Conservation (phyloP, 2,888 invertebrate species). For the Eumacrocentrus americanus region DNA sequence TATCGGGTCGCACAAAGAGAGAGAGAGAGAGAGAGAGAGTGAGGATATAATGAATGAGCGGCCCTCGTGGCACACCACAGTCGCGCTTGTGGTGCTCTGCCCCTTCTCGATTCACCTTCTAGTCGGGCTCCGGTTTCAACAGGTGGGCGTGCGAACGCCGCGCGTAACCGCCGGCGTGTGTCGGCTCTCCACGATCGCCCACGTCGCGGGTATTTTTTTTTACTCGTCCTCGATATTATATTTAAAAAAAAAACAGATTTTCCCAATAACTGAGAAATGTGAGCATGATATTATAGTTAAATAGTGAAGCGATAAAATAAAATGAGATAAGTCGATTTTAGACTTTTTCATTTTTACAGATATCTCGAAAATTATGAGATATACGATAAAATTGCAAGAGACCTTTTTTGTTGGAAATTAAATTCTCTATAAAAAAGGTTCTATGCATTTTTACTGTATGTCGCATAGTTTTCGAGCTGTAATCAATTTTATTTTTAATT, state of each 20-base stretch:
- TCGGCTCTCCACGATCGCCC: constrained; percentile 39
- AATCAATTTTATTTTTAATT: background rate
- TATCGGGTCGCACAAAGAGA: background rate
- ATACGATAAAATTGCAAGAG: too few relatives aligned
- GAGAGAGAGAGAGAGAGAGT: too few relatives aligned
- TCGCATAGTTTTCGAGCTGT: background rate
- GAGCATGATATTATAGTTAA: background rate
- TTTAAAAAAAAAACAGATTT: background rate
- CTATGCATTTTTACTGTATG: too few relatives aligned
- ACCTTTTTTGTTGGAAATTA: too few relatives aligned
- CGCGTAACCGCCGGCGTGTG: constrained; percentile 42
- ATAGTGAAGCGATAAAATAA: too few relatives aligned
- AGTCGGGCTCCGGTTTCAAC: constrained; percentile 54
- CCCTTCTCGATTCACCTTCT: constrained; percentile 46
- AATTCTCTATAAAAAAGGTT: too few relatives aligned
- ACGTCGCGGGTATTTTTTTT: constrained; percentile 31
- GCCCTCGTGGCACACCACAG: constrained; percentile 28
- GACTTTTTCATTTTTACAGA: too few relatives aligned
- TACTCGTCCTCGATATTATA: background rate
- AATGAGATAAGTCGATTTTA: too few relatives aligned
- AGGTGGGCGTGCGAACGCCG: constrained; percentile 58
- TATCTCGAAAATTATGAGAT: too few relatives aligned
- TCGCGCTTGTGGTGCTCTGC: constrained; percentile 16
- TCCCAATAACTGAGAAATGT: background rate
- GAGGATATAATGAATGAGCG: constrained; percentile 40